A percentile compares a stretch with the other conserved stretches of the same genome.
phyloP scores from a whole-genome alignment of 2,888 invertebrate species.

The Bimastos eiseni region DNA sequence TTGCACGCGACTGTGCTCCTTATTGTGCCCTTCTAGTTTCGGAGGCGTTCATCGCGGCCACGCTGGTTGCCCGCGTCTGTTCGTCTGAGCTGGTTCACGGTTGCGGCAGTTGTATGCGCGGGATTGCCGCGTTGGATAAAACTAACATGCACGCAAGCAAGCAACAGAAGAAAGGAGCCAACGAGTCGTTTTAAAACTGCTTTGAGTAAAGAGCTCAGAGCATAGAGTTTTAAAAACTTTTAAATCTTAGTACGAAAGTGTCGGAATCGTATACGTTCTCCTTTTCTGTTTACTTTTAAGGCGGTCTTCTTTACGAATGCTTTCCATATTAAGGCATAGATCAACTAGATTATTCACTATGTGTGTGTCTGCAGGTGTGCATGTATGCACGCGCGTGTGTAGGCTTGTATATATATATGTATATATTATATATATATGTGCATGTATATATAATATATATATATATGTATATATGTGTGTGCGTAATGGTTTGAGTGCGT shows the following conservation, averaged over 20 bases:
- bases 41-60: not conserved
- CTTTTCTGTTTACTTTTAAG: not conserved
- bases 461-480: not conserved
- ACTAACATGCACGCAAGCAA: not conserved
- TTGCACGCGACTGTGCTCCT: not conserved
- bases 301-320: too few species aligned
- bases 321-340: too few species aligned
- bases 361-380: too few species aligned
- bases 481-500: not conserved
- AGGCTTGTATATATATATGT: too few species aligned
- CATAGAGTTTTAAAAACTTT: not conserved
- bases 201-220: not conserved
- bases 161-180: not conserved
- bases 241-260: not conserved
- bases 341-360: too few species aligned
- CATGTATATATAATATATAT: not conserved
- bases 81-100: not conserved
- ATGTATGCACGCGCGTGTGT: too few species aligned
- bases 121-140: not conserved
- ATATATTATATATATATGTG: too few species aligned
- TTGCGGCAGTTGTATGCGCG: not conserved
- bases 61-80: not conserved
- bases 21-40: not conserved
- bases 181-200: not conserved
- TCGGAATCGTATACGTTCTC: not conserved